phyloP scores from a whole-genome alignment of 2,113 vertebrate species.

The Eupsittula cactorum region DNA sequence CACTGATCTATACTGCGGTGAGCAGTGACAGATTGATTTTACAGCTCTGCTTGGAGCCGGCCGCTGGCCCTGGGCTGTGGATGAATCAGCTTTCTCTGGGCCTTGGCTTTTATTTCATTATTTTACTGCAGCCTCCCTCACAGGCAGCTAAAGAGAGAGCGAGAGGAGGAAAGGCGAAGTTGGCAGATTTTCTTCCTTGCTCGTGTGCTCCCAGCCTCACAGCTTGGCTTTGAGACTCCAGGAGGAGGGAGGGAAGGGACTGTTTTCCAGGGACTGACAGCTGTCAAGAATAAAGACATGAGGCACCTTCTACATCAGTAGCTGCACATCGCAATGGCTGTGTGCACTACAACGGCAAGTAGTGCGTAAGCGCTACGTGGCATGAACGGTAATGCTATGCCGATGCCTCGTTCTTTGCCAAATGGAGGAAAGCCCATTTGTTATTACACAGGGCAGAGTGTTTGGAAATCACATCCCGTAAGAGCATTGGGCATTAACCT shows the following conservation, averaged over 20 bases:
- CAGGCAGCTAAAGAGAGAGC: conserved; percentile 41
- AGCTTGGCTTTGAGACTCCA: neutral
- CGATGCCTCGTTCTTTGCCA: neutral
- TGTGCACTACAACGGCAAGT: neutral
- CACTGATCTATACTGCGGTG: conserved; percentile 67
- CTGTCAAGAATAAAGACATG: conserved; percentile 18
- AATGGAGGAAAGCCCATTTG: neutral
- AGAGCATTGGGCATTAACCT: neutral
- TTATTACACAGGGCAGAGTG: neutral
- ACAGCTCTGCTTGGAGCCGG: conserved; percentile 68
- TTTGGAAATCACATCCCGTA: neutral
- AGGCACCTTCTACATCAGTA: neutral
- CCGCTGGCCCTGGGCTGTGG: conserved; percentile 69
- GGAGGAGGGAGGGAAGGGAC: neutral
- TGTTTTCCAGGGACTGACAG: conserved; percentile 19
- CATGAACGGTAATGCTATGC: rapidly evolving
- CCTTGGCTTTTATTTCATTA: conserved; percentile 72
- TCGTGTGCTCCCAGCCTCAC: neutral
- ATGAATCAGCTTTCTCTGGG: conserved; percentile 77
- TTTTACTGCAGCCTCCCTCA: conserved; percentile 64
- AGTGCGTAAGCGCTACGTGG: neutral
- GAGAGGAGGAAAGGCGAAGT: neutral
- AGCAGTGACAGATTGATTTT: conserved; percentile 76
- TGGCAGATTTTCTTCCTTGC: conserved; percentile 36
- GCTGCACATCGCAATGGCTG: neutral